These are phyloP conservation scores for Caenorhabditis sulstoni DNA, from an alignment of 2,888 invertebrate species.

Conservation along the genomic window DNA sequence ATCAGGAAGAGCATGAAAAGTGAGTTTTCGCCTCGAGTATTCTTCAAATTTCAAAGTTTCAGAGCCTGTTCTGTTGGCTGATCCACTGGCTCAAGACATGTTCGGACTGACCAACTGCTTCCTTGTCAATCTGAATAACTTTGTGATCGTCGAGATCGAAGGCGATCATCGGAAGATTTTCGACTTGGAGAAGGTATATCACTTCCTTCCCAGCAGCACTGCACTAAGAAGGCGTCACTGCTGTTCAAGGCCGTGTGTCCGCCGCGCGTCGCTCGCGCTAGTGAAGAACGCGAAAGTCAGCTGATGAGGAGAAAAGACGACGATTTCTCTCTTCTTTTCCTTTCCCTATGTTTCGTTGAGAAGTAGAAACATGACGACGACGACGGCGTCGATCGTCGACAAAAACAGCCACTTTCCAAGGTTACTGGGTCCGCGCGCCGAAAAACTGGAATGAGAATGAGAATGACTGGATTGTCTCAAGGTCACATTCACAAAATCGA, in stretches of 20 bases:
- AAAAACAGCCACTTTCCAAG: slow-evolving; percentile 3
- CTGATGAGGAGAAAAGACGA: neutral
- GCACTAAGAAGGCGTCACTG: no score
- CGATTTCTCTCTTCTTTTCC: neutral
- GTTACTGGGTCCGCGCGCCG: slow-evolving; percentile 2
- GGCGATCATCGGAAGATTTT: slow-evolving; percentile 35
- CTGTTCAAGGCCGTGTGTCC: slow-evolving; percentile 4
- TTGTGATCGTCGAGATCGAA: slow-evolving; percentile 10
- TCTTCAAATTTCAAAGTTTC: neutral
- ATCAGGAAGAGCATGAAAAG: slow-evolving; percentile 29
- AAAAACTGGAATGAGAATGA: slow-evolving; percentile 1
- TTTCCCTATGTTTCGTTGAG: neutral
- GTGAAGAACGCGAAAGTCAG: slow-evolving; percentile 4
- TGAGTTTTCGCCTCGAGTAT: slow-evolving; percentile 3
- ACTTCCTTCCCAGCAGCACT: no score
- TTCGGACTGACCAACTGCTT: slow-evolving; percentile 29
- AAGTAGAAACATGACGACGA: neutral
- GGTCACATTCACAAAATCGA: neutral
- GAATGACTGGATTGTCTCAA: slow-evolving; percentile 11
- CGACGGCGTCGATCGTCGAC: neutral
- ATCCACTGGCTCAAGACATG: slow-evolving; percentile 9
- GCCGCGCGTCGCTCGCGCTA: no score
- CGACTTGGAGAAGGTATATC: slow-evolving; percentile 37
- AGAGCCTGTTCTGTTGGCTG: slow-evolving; percentile 21
- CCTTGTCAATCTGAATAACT: slow-evolving; percentile 23